Percentiles rank a stretch among this genome's conserved stretches.
Evolutionary conservation across 2,113 vertebrate species (phyloP).

Genomic region (Leucoraja erinaceus): DNA sequence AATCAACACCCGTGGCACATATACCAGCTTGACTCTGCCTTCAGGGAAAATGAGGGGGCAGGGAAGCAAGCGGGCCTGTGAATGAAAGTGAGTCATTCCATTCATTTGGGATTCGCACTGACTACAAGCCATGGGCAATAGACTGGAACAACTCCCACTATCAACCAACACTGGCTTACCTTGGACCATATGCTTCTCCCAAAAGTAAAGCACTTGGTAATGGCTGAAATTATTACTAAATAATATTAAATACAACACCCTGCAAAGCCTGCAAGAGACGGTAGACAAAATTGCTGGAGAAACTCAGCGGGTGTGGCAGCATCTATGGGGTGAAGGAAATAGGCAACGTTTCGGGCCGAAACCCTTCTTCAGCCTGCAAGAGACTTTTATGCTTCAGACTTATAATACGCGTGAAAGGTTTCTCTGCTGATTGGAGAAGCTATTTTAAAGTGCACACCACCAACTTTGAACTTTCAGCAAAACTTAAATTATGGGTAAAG

Average conservation of each 20-base stretch:
- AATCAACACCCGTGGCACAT: neutral
- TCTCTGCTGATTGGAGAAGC: neutral
- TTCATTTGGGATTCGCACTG: neutral
- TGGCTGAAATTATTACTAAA: neutral
- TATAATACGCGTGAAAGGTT: neutral
- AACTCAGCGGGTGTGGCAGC: too few relatives aligned
- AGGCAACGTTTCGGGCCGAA: too few relatives aligned
- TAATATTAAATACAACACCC: neutral
- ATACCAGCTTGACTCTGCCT: neutral
- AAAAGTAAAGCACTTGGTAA: neutral
- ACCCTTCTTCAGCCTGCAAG: too few relatives aligned
- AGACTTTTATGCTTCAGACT: neutral
- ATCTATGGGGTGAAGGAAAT: too few relatives aligned
- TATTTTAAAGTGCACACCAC: too few relatives aligned
- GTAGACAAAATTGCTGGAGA: too few relatives aligned
- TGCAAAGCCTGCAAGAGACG: neutral
- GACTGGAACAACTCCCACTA: neutral
- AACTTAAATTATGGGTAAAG: neutral
- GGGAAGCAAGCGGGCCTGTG: neutral
- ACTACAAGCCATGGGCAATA: neutral
- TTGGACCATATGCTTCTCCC: neutral
- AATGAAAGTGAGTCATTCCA: neutral
- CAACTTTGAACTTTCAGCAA: neutral
- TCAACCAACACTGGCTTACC: neutral
- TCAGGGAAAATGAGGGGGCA: neutral